Evolutionary conservation across 2,113 vertebrate species (phyloP), one percentile per base, ranked within the genome.

Genomic region (Cyanistes caeruleus): DNA sequence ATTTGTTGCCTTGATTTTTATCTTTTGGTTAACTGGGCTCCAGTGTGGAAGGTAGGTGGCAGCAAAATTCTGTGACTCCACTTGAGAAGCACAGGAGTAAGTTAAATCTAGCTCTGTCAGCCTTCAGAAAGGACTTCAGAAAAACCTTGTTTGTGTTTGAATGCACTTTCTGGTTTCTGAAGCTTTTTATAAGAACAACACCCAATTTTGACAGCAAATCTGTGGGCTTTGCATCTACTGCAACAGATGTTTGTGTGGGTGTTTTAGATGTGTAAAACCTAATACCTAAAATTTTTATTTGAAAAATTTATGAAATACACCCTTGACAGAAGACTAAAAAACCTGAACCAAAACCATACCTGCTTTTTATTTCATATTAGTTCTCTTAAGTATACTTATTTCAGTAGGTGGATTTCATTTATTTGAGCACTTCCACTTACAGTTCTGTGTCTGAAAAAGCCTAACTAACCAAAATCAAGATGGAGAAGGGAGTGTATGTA

Each of bases 11-110:
- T 73, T 62, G 30, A 11, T 31, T 41, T 51, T 70, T 69, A 15
- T 60, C 17, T 6, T 4, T 46, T 65, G 12, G 16, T 67, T 58
- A 35, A 55, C 39, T 67, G 35, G 18, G 23, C 3, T 72, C 20
- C 8, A 23, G 21, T 22, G 13, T 83, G 63, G 49, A 62, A 85
- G 79, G 59, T 69, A 96, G 95, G 46, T 95, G 96, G 90, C 92
- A 95, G 94, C 84, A 92, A 70, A 94, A 37, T 15, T 74, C 77
- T 77, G 46, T 15, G 22, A 31, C 3, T 75, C 55, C 2, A 21
- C 23, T 89, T 87, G 5, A 27, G 7, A 87, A 69, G 53, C 7
- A 6, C 13, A 52, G 43, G 15, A 16, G 10, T 23, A 15, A 63
- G 16, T 55, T 51, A 48, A 73, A 35, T 83, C 15, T 35, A 17